Evolutionary conservation across 2,113 vertebrate species (phyloP).

Genomic region (Ameiurus melas): DNA sequence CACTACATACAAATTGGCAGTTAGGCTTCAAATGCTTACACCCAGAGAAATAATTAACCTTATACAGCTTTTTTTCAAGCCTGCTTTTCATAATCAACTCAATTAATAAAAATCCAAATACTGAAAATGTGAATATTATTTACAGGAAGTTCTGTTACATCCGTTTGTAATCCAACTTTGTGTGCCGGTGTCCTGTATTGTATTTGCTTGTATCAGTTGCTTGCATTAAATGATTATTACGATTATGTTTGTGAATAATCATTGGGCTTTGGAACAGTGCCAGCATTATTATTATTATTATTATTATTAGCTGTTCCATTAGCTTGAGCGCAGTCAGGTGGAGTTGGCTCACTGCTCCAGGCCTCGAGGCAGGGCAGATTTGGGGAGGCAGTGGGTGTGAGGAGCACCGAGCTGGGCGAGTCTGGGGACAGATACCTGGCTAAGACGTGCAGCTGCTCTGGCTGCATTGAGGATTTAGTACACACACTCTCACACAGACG

Average conservation of each 20-base stretch:
- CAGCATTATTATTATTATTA: background rate
- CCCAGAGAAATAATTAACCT: background rate
- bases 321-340: slow-evolving; percentile 12
- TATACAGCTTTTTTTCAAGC: background rate
- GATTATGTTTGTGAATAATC: background rate
- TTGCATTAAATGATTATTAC: background rate
- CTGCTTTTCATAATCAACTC: background rate
- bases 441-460: slow-evolving; percentile 84
- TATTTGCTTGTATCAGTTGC: background rate
- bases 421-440: slow-evolving; percentile 83
- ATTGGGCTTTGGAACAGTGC: background rate
- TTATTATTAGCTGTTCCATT: slow-evolving; percentile 19
- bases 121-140: background rate
- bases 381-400: slow-evolving; percentile 66
- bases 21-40: background rate
- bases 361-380: slow-evolving; percentile 60
- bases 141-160: background rate
- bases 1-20: background rate
- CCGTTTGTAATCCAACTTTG: background rate
- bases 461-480: slow-evolving; percentile 78
- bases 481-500: slow-evolving; percentile 84
- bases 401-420: slow-evolving; percentile 72
- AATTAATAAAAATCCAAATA: background rate
- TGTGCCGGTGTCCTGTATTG: background rate
- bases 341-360: slow-evolving; percentile 54